phyloP scores from a whole-genome alignment of 2,888 invertebrate genomes.

The Noctua comes region DNA sequence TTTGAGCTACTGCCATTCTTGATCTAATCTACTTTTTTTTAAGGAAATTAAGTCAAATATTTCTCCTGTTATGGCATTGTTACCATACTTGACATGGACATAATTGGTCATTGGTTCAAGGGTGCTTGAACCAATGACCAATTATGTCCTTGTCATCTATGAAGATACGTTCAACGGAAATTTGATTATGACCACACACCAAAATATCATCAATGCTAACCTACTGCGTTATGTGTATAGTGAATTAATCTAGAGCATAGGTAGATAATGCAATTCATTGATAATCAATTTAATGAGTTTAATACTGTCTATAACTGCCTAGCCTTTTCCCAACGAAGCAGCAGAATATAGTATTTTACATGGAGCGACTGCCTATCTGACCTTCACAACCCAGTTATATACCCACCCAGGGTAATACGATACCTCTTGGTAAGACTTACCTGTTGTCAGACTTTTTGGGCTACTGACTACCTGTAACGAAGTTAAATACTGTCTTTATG shows the following conservation, averaged over 20 bases:
- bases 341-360: too few species aligned
- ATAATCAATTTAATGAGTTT: background rate
- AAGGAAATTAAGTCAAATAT: too few species aligned
- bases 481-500: background rate
- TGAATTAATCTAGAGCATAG: background rate
- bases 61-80: background rate
- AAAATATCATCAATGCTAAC: background rate
- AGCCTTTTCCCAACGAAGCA: too few species aligned
- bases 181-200: background rate
- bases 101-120: too few species aligned
- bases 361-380: too few species aligned
- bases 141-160: background rate
- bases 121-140: background rate
- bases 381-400: too few species aligned
- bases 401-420: too few species aligned
- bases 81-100: background rate
- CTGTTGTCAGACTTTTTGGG: too few species aligned
- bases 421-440: too few species aligned
- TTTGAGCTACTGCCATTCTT: slow-evolving; percentile 2
- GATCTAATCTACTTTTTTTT: background rate
- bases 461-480: too few species aligned
- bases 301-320: background rate
- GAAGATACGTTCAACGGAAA: background rate
- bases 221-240: background rate
- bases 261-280: background rate